Conservation (phyloP, 2,888 invertebrate genomes). For the Reticulitermes lucifugus region DNA sequence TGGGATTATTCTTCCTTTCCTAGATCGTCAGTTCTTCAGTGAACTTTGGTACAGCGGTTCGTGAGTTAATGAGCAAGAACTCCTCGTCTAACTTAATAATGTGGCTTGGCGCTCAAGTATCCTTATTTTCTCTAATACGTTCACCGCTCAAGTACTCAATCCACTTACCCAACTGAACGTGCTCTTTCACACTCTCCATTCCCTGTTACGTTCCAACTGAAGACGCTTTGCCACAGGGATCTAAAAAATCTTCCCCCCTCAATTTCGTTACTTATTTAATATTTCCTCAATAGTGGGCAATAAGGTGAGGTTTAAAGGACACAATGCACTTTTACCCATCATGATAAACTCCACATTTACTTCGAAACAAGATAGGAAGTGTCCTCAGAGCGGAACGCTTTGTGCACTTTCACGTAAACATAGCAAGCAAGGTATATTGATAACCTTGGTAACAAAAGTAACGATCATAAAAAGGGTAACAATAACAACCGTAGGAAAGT, state of each 20-base stretch:
- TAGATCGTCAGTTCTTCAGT: not conserved
- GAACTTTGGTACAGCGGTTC: not conserved
- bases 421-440: no score
- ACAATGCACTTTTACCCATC: no score
- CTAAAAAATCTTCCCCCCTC: not conserved
- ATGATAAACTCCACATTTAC: no score
- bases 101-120: not conserved
- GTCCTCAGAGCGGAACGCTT: no score
- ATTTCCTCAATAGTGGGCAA: no score
- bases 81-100: constrained; percentile 6
- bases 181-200: not conserved
- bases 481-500: no score
- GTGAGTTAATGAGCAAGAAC: not conserved
- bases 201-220: not conserved
- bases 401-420: no score
- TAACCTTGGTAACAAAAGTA: no score
- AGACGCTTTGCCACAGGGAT: not conserved
- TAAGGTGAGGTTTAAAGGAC: no score
- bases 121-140: constrained; percentile 12
- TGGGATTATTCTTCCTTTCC: not conserved
- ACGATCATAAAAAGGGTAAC: no score
- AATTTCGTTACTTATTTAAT: no score
- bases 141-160: not conserved
- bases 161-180: not conserved
- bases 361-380: no score